Percentiles rank a stretch among this genome's conserved stretches.
Conservation (phyloP, 2,797 vertebrate species). For the Sarcoramphus papa region DNA sequence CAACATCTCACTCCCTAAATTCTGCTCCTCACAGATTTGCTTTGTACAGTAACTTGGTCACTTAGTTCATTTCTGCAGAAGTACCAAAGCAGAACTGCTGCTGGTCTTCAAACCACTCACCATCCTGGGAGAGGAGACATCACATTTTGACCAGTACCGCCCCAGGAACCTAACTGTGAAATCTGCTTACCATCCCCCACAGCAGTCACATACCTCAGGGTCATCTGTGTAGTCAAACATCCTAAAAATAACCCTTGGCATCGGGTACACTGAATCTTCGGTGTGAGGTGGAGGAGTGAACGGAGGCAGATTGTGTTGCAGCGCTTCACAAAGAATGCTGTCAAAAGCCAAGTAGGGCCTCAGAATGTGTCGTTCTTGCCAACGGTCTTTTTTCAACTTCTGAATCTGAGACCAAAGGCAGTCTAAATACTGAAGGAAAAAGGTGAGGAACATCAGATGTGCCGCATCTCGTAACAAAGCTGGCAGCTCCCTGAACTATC, state of each 20-base stretch:
- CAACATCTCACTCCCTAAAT: background rate
- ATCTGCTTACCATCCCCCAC: background rate
- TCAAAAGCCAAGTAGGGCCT: constrained; percentile 97
- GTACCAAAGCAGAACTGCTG: background rate
- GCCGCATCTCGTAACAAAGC: background rate
- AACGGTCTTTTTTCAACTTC: constrained; percentile 96
- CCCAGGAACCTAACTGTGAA: background rate
- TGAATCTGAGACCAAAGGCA: constrained; percentile 98
- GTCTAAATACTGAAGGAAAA: constrained; percentile 88
- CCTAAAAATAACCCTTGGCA: constrained; percentile 92
- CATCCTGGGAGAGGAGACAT: background rate
- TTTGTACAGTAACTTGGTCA: background rate
- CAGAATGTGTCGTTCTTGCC: constrained; percentile 96
- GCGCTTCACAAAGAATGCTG: constrained; percentile 94
- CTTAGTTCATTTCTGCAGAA: background rate
- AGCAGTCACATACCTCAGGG: constrained; percentile 83
- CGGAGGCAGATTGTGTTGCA: constrained; percentile 96
- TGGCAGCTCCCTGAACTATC: background rate
- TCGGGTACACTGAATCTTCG: constrained; percentile 86
- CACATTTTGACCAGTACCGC: background rate
- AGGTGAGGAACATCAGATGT: background rate
- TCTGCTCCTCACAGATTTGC: background rate
- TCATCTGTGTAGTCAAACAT: constrained; percentile 99
- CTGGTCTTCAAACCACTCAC: background rate
- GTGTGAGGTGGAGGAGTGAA: constrained; percentile 95